Evolutionary conservation across 2,888 invertebrate species (phyloP).

Genomic region (Epinotia nisella): DNA sequence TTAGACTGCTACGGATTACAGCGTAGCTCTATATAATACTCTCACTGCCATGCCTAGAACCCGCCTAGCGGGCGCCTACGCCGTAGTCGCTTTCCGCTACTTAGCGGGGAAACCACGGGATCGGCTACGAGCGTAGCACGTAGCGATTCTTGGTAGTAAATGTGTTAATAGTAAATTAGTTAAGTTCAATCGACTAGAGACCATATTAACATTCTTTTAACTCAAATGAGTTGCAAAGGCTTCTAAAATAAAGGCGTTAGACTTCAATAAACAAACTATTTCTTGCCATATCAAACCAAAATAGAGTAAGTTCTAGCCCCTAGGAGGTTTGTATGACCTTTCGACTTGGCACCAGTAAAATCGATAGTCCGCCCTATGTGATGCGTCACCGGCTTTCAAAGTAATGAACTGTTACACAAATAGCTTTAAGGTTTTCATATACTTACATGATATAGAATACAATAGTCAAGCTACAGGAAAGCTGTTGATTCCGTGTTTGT

Average conservation of each 20-base stretch:
- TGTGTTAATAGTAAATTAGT: no score
- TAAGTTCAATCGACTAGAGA: no score
- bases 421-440: conserved; percentile 6
- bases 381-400: conserved; percentile 42
- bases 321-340: neutral
- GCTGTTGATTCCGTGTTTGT: neutral
- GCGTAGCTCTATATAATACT: no score
- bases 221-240: no score
- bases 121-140: no score
- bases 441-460: conserved; percentile 3
- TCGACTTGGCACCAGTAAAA: conserved; percentile 21
- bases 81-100: no score
- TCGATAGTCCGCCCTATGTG: conserved; percentile 35
- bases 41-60: no score
- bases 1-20: no score
- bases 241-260: neutral
- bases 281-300: neutral
- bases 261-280: neutral
- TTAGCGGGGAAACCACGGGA: no score
- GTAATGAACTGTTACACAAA: conserved; percentile 25
- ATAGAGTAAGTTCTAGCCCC: neutral
- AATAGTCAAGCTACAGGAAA: neutral
- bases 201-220: no score
- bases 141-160: no score
- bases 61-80: no score